These are phyloP conservation scores for Ostrea edulis DNA, from an alignment of 1,140 invertebrate species.

Conservation along the genomic window DNA sequence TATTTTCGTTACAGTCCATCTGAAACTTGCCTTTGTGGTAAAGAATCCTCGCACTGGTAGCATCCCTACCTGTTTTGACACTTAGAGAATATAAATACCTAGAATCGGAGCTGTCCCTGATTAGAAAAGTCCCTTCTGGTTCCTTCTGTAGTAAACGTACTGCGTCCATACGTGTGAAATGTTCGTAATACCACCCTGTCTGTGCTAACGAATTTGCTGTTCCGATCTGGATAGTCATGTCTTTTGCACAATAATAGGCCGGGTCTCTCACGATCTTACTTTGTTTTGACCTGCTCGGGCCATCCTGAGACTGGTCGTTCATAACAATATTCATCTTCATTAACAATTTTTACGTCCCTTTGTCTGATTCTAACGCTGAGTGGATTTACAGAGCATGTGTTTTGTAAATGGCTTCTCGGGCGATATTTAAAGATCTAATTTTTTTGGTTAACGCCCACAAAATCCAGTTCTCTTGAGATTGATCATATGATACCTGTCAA, in stretches of 20 bases:
- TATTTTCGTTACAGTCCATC: constrained; percentile 86
- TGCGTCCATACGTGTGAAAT: constrained; percentile 86
- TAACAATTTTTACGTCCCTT: background rate
- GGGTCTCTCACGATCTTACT: background rate
- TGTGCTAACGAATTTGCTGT: constrained; percentile 65
- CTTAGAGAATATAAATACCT: constrained; percentile 90
- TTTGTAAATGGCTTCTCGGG: background rate
- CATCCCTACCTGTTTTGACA: constrained; percentile 89
- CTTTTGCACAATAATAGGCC: constrained; percentile 63
- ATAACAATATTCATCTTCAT: background rate
- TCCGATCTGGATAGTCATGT: constrained; percentile 62
- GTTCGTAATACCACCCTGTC: constrained; percentile 88
- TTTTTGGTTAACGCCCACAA: no score
- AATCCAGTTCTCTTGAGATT: no score
- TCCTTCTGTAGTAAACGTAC: constrained; percentile 84
- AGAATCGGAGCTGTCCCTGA: constrained; percentile 89
- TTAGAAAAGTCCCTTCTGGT: constrained; percentile 81
- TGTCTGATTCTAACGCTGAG: background rate
- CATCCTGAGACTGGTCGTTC: background rate
- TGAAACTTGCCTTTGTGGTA: constrained; percentile 87
- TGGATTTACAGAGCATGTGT: background rate
- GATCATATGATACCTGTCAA: no score
- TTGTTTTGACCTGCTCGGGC: background rate
- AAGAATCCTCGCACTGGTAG: constrained; percentile 89
- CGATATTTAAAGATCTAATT: background rate